Percentiles rank a stretch among this genome's conserved stretches.
These are phyloP conservation scores for Eremobia ochroleuca DNA, from an alignment of 2,888 invertebrate species.

Conservation along the genomic window DNA sequence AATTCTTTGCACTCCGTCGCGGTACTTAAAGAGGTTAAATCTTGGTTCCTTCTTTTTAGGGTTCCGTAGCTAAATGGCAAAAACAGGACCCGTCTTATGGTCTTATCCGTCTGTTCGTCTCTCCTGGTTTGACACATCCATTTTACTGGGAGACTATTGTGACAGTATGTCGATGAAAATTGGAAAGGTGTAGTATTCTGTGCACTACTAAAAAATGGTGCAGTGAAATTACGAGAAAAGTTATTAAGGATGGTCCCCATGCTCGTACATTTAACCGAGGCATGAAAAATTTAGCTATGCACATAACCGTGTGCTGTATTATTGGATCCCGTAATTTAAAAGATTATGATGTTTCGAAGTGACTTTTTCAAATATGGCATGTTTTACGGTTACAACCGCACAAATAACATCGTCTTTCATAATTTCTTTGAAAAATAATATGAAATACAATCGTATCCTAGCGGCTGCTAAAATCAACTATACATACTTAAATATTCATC, in stretches of 20 bases:
- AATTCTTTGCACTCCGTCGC: conserved; percentile 12
- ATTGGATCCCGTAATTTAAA: background rate
- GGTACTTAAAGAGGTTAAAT: conserved; percentile 21
- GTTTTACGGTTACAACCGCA: background rate
- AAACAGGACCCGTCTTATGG: too few relatives aligned
- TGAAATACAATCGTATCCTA: background rate
- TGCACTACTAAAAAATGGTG: background rate
- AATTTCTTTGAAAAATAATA: background rate
- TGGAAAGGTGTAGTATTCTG: background rate
- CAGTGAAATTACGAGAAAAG: background rate
- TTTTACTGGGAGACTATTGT: background rate
- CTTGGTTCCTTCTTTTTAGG: conserved; percentile 21
- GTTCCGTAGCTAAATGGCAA: background rate
- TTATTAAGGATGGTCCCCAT: background rate
- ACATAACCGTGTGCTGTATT: background rate
- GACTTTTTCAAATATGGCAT: background rate
- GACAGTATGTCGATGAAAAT: background rate
- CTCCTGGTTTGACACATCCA: background rate
- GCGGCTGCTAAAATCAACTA: too few relatives aligned
- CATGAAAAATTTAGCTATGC: background rate
- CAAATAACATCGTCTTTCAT: background rate
- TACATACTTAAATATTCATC: background rate
- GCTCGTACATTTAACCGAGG: too few relatives aligned
- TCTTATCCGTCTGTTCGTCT: background rate
- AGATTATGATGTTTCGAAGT: background rate